Evolutionary conservation across 2,113 vertebrate species (phyloP).

Genomic region (Nerophis lumbriciformis): DNA sequence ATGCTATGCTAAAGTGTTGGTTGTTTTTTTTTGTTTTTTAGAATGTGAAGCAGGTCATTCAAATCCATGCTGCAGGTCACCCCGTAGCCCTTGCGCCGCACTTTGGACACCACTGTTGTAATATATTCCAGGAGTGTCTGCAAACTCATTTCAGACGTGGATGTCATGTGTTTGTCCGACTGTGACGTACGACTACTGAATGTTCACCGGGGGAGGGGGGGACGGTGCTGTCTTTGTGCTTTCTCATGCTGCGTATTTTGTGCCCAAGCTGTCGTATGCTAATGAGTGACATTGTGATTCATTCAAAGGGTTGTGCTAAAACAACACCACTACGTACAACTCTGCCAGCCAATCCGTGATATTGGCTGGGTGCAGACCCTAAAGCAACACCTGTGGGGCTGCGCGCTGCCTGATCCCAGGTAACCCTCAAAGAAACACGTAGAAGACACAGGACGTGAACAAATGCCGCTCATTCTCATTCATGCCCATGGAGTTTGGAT

Average conservation of each 20-base stretch:
- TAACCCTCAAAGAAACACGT: slow-evolving; percentile 50
- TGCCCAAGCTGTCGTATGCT: slow-evolving; percentile 59
- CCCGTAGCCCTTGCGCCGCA: too few species aligned
- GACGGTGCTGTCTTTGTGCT: neutral
- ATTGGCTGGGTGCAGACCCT: slow-evolving; percentile 80
- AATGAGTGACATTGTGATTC: slow-evolving; percentile 74
- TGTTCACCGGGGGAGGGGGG: neutral
- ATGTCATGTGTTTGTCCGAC: slow-evolving; percentile 49
- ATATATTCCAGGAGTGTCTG: slow-evolving; percentile 65
- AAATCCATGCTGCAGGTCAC: too few species aligned
- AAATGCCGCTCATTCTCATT: slow-evolving; percentile 52
- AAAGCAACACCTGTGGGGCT: slow-evolving; percentile 80
- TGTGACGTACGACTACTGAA: neutral
- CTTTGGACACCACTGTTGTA: neutral
- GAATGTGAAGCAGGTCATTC: too few species aligned
- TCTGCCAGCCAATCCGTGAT: slow-evolving; percentile 79
- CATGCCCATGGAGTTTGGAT: slow-evolving; percentile 44
- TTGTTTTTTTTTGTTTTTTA: too few species aligned
- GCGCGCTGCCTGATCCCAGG: slow-evolving; percentile 74
- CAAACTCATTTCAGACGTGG: slow-evolving; percentile 49
- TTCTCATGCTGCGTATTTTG: slow-evolving; percentile 31
- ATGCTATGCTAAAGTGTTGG: too few species aligned
- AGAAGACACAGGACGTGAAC: slow-evolving; percentile 37
- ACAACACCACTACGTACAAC: slow-evolving; percentile 81
- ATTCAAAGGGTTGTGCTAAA: slow-evolving; percentile 79